Evolutionary conservation across 2,797 vertebrate species (phyloP), one percentile per base, ranked within the genome.

Genomic region (Discoglossus pictus): DNA sequence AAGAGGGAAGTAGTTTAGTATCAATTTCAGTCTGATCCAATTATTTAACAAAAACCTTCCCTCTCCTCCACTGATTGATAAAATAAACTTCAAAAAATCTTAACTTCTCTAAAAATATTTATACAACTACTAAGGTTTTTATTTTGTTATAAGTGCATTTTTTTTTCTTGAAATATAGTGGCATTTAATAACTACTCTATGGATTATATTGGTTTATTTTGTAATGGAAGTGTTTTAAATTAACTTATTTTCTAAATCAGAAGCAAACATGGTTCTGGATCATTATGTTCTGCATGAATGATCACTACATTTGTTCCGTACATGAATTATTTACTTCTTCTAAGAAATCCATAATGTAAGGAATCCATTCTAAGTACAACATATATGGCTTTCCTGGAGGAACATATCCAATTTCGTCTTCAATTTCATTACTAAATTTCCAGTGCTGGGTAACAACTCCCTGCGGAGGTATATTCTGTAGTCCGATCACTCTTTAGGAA

Each of bases 361-460:
- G 44, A 50, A 52, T 27, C 24, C 15, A 52, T 25, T 59, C 61
- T 18, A 48, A 51, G 46, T 65, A 40, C 35, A 44, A 42, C 61
- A 59, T 25, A 58, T 64, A 36, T 59, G 53, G 42, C 61, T 64
- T 59, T 64, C 53, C 68, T 71, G 18, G 18, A 71, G 61, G 39
- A 59, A 71, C 38, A 59, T 55, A 65, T 64, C 70, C 48, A 67
- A 67, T 65, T 65, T 66, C 55, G 18, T 54, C 40, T 65, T 34
- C 70, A 53, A 39, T 67, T 67, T 61, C 70, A 65, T 65, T 54
- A 67, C 25, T 55, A 61, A 67, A 73, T 73, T 61, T 61, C 23
- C 39, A 61, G 64, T 42, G 43, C 25, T 43, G 21, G 36, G 51
- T 56, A 64, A 58, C 34, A 64, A 59, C 42, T 56, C 62, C 55